Evolutionary conservation across 2,113 vertebrate species (phyloP).

Genomic region (Tricholaema leucomelas): DNA sequence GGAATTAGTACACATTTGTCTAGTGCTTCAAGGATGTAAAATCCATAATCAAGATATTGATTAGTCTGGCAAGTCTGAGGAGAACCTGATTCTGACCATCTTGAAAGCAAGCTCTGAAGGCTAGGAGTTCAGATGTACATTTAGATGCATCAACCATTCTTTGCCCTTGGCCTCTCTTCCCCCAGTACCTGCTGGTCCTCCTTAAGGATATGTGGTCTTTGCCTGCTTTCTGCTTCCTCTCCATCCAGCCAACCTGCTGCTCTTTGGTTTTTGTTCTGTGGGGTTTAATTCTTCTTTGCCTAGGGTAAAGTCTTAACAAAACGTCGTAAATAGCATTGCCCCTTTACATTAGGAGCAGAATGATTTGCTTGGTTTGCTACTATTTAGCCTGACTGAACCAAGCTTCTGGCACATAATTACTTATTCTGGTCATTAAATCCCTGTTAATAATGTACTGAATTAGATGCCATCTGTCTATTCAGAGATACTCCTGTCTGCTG

Average conservation of each 20-base stretch:
- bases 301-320: background rate
- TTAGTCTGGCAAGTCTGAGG: background rate
- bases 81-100: background rate
- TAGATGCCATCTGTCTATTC: background rate
- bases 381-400: background rate
- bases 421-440: constrained; percentile 36
- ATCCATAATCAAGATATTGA: background rate
- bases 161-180: background rate
- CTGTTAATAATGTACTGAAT: background rate
- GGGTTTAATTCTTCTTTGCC: background rate
- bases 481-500: background rate
- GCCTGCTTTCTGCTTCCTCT: background rate
- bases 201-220: background rate
- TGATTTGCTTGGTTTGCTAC: background rate
- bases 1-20: background rate
- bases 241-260: rapidly evolving
- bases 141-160: background rate
- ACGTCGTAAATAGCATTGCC: background rate
- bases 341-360: background rate
- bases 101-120: background rate
- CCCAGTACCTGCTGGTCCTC: background rate
- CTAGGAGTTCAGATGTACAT: background rate
- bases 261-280: background rate
- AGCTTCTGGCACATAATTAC: constrained; percentile 8
- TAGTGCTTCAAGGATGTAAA: background rate